These are phyloP conservation scores for Tribolium castaneum DNA, from an alignment of 1,140 invertebrate species.

Conservation along the genomic window DNA sequence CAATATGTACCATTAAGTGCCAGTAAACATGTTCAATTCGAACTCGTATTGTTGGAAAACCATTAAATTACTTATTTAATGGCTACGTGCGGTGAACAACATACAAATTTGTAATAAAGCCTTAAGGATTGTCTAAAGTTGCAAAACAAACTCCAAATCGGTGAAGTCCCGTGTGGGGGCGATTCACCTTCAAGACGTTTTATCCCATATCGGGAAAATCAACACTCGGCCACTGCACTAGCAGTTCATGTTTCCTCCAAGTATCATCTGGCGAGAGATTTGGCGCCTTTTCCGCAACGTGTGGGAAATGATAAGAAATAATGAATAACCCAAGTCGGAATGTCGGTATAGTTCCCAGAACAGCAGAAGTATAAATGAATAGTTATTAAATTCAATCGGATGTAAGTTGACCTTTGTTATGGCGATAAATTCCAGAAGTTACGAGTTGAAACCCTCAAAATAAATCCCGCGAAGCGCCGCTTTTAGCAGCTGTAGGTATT, in stretches of 20 bases:
- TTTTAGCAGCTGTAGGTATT: conserved; percentile 1
- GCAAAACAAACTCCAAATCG: background rate
- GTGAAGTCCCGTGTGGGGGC: background rate
- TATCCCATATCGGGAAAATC: background rate
- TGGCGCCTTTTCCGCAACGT: background rate
- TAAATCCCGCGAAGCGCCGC: background rate
- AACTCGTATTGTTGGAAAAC: conserved; percentile 30
- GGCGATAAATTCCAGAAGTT: conserved; percentile 19
- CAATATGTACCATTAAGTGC: conserved; percentile 34
- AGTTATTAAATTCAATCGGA: conserved; percentile 33
- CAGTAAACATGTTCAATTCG: conserved; percentile 31
- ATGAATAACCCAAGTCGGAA: conserved; percentile 25
- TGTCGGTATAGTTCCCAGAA: conserved; percentile 18
- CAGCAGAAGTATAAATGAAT: background rate
- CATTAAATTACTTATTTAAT: conserved; percentile 36
- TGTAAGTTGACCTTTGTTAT: conserved; percentile 30
- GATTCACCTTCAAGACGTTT: background rate
- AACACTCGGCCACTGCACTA: background rate
- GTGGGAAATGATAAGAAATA: conserved; percentile 26
- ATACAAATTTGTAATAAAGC: conserved; percentile 28
- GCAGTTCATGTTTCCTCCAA: background rate
- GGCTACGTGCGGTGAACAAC: conserved; percentile 28
- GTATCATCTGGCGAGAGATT: background rate
- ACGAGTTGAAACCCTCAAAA: background rate
- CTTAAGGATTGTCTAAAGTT: conserved; percentile 26